Base-by-base conservation (phyloP, 2,797 vertebrate species). In the Craterocephalus amniculus region DNA sequence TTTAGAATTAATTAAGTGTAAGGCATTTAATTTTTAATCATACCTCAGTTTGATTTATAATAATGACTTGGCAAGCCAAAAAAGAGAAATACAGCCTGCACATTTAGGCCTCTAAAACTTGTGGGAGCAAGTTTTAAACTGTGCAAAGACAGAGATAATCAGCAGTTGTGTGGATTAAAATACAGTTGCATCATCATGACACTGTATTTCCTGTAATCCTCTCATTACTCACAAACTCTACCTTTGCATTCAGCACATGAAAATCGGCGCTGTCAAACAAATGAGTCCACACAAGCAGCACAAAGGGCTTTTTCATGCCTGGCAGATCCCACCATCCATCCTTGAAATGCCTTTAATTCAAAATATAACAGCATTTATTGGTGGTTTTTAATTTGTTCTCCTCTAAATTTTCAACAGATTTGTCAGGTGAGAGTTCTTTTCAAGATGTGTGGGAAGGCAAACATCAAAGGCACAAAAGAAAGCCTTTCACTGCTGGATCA, bases 231-330 rank as follows among this genome's bases (percentile, higher is more conserved):
- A 70, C 51, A 61, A 75, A 81, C 63, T 76, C 58, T 24, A 63
- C 77, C 84, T 83, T 88, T 78, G 87, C 78, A 89, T 87, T 78
- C 60, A 63, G 36, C 10, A 49, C 78, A 74, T 87, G 81, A 77
- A 88, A 86, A 86, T 84, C 71, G 55, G 58, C 35, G 64, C 76
- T 56, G 87, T 88, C 78, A 82, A 87, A 92, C 84, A 92, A 91
- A 91, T 81, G 85, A 87, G 84, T 86, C 84, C 69, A 80, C 74
- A 83, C 80, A 76, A 27, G 74, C 64, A 60, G 57, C 63, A 91
- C 88, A 90, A 89, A 88, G 81, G 43, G 58, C 82, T 76, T 67
- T 83, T 85, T 90, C 84, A 89, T 83, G 79, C 60, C 74, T 63
- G 54, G 73, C 57, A 83, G 88, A 86, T 83, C 72, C 70, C 52